Percentiles rank a stretch among this genome's conserved stretches.
Evolutionary conservation across 2,113 vertebrate species (phyloP).

Genomic region (Eupsittula cactorum): DNA sequence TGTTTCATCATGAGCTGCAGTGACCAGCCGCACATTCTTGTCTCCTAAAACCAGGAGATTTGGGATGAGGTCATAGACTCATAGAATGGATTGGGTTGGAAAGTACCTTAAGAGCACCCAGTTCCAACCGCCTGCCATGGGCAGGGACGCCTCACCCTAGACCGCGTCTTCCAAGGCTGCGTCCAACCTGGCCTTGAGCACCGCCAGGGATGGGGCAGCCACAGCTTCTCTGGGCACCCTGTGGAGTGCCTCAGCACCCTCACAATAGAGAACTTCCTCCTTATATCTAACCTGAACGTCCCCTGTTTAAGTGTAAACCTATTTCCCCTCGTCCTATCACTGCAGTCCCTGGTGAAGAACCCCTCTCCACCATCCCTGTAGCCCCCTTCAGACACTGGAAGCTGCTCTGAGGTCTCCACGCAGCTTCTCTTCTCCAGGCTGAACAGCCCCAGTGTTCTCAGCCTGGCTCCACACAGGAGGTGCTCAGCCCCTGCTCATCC

Average conservation of each 20-base stretch:
- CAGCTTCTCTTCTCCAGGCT: not conserved
- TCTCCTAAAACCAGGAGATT: not conserved
- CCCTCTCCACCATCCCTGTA: not conserved
- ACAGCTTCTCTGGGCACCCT: not conserved
- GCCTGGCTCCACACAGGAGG: not conserved
- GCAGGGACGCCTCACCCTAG: not conserved
- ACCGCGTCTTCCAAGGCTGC: fast-evolving
- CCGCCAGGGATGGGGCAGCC: not conserved
- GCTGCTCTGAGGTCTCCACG: not conserved
- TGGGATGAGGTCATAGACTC: not conserved
- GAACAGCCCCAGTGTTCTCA: not conserved
- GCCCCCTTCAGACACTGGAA: not conserved
- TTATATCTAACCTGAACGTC: too few relatives aligned
- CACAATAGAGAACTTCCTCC: too few relatives aligned
- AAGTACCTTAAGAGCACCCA: not conserved
- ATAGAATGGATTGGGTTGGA: not conserved
- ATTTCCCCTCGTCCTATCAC: too few relatives aligned
- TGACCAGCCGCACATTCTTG: not conserved
- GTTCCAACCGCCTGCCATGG: not conserved
- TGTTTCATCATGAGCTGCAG: not conserved
- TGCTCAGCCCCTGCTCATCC: not conserved
- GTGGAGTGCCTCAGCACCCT: not conserved
- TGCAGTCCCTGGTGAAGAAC: too few relatives aligned
- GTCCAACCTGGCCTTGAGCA: not conserved
- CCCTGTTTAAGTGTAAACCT: too few relatives aligned